Conservation (phyloP, 2,797 vertebrate species). For the Aldrovandia affinis region DNA sequence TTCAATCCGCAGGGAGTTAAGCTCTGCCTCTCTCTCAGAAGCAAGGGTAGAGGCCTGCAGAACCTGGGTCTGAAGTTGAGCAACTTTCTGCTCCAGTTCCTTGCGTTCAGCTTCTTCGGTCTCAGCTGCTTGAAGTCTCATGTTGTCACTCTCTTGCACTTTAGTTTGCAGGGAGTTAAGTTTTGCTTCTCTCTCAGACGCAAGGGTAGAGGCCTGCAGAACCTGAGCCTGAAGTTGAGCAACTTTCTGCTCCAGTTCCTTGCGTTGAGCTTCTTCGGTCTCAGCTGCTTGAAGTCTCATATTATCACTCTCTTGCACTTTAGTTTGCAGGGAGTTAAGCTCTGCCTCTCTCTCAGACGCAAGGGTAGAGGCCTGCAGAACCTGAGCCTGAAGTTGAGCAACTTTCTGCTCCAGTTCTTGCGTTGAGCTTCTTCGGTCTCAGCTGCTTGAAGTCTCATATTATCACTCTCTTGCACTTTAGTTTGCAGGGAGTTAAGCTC, state of each 20-base stretch:
- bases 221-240: too few species aligned
- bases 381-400: slow-evolving; percentile 32
- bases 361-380: slow-evolving; percentile 30
- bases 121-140: too few species aligned
- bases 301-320: slow-evolving; percentile 31
- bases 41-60: neutral
- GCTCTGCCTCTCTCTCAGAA: neutral
- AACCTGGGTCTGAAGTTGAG: neutral
- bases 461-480: slow-evolving; percentile 22
- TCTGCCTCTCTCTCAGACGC: too few species aligned
- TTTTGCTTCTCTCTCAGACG: too few species aligned
- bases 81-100: slow-evolving; percentile 28
- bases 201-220: too few species aligned
- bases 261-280: slow-evolving; percentile 46
- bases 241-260: too few species aligned
- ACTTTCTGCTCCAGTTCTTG: slow-evolving; percentile 31
- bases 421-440: slow-evolving; percentile 52
- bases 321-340: slow-evolving; percentile 25
- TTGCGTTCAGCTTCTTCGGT: too few species aligned
- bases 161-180: too few species aligned
- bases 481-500: slow-evolving; percentile 24
- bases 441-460: slow-evolving; percentile 65
- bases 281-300: slow-evolving; percentile 65
- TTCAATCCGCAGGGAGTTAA: too few species aligned
- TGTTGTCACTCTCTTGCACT: too few species aligned